A percentile compares a stretch with the other conserved stretches of the same genome.
Evolutionary conservation across 2,113 vertebrate species (phyloP).

Genomic region (Montifringilla adamsi): DNA sequence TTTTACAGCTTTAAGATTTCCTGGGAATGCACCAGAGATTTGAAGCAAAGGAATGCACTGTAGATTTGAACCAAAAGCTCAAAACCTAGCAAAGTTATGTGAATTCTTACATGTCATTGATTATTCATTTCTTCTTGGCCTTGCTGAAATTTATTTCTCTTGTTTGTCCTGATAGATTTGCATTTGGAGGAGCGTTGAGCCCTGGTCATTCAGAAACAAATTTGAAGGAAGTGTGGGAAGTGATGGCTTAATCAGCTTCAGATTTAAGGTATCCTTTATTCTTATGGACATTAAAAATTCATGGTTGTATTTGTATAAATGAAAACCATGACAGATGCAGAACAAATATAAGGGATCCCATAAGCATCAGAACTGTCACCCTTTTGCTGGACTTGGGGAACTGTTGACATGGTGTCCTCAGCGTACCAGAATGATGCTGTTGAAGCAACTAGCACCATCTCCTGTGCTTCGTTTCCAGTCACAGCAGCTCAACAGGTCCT

Average conservation of each 20-base stretch:
- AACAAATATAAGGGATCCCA: background rate
- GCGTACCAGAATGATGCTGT: background rate
- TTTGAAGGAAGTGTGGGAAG: background rate
- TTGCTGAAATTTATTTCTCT: background rate
- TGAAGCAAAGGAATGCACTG: background rate
- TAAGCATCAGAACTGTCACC: background rate
- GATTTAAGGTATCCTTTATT: background rate
- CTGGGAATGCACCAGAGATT: background rate
- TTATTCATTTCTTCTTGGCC: background rate
- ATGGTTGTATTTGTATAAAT: background rate
- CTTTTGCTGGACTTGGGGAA: background rate
- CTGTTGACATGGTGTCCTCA: accelerated
- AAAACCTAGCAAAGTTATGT: background rate
- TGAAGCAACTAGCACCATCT: background rate
- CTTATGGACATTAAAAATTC: background rate
- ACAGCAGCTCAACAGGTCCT: background rate
- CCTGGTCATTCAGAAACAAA: background rate
- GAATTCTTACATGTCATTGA: background rate
- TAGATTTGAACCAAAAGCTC: background rate
- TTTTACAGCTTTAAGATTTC: background rate
- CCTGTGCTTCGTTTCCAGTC: background rate
- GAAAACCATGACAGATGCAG: background rate
- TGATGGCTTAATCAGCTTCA: background rate
- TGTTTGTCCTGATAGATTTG: background rate
- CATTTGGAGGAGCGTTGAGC: background rate